Evolutionary conservation across 2,797 vertebrate genomes (phyloP).

Genomic region (Alca torda): DNA sequence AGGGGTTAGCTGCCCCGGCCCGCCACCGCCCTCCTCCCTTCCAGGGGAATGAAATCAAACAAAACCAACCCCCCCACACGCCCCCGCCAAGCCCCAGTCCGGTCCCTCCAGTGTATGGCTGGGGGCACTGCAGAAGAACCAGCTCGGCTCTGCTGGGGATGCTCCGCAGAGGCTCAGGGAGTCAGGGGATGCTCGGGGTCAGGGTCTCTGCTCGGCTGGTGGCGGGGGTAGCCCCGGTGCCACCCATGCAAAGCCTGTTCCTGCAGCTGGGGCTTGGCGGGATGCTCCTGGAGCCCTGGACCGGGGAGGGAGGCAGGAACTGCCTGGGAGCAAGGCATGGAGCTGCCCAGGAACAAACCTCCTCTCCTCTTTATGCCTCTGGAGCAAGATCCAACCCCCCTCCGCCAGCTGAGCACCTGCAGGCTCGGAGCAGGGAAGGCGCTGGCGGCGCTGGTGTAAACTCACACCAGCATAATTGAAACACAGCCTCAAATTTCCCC

Average conservation of each 20-base stretch:
- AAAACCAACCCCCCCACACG: background rate
- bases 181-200: background rate
- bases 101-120: rapidly evolving
- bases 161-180: background rate
- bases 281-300: background rate
- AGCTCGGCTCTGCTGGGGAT: background rate
- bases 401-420: background rate
- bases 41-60: conserved; percentile 26
- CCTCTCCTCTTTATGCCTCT: background rate
- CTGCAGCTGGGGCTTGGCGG: background rate
- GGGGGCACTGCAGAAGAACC: background rate
- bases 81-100: background rate
- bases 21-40: background rate
- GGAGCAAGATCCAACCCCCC: background rate
- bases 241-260: background rate
- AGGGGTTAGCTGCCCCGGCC: conserved; percentile 14
- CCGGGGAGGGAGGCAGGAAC: background rate
- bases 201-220: background rate
- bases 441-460: rapidly evolving
- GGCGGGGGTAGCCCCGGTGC: background rate
- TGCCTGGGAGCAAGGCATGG: background rate
- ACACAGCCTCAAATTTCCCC: background rate
- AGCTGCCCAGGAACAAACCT: background rate
- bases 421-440: rapidly evolving
- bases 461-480: background rate